phyloP scores from a whole-genome alignment of 2,888 invertebrate genomes.

The Chymomyza procnemis region DNA sequence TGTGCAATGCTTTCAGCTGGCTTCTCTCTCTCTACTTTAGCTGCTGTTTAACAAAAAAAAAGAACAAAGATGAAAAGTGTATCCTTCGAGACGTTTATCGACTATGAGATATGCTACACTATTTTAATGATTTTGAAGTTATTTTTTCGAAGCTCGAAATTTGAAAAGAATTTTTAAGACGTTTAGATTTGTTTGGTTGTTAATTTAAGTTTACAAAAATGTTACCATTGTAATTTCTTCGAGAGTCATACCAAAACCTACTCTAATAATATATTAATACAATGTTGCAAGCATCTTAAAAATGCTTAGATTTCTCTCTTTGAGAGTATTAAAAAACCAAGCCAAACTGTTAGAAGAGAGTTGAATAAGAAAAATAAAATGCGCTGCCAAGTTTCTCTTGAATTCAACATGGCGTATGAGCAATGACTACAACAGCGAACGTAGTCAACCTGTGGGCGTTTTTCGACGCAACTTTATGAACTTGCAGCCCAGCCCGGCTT shows the following conservation, averaged over 20 bases:
- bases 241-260: too few relatives aligned
- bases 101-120: too few relatives aligned
- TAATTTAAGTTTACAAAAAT: too few relatives aligned
- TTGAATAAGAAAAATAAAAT: conserved; percentile 7
- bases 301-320: too few relatives aligned
- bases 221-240: too few relatives aligned
- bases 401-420: conserved; percentile 60
- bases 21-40: conserved; percentile 38
- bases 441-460: conserved; percentile 66
- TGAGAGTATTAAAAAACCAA: background rate
- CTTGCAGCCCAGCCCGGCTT: conserved; percentile 35
- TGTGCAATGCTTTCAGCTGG: conserved; percentile 70
- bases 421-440: conserved; percentile 57
- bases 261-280: too few relatives aligned
- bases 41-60: conserved; percentile 18
- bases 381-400: conserved; percentile 37
- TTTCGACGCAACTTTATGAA: conserved; percentile 66
- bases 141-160: too few relatives aligned
- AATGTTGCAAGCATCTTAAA: too few relatives aligned
- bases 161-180: too few relatives aligned
- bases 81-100: too few relatives aligned
- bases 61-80: conserved; percentile 6
- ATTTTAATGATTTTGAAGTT: too few relatives aligned
- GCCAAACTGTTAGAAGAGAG: background rate
- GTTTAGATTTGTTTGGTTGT: too few relatives aligned